These are phyloP conservation scores for Polyommatus icarus DNA, from an alignment of 2,888 invertebrate species.

Conservation along the genomic window DNA sequence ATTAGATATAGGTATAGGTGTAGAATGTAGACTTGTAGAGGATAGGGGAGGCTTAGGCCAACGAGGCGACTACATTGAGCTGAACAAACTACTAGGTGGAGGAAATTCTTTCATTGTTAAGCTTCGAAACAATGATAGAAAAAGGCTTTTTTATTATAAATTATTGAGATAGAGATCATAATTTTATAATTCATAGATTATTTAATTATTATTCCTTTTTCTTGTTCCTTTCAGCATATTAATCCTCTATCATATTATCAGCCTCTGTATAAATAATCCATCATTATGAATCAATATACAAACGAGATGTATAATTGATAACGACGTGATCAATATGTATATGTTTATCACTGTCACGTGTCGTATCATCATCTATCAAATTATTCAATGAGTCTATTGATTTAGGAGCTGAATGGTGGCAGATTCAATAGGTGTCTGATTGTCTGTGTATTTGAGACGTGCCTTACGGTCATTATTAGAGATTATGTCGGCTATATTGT, in stretches of 20 bases:
- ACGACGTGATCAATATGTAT: conserved; percentile 12
- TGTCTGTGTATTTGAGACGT: not conserved
- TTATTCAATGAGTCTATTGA: not conserved
- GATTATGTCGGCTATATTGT: not conserved
- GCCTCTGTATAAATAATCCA: not conserved
- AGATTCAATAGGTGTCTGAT: not conserved
- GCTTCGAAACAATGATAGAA: no score
- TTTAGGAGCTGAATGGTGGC: not conserved
- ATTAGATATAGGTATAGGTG: no score
- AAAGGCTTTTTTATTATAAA: no score
- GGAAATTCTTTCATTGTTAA: no score
- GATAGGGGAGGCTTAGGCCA: no score
- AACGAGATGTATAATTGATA: conserved; percentile 14
- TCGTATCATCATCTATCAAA: not conserved
- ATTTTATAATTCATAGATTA: no score
- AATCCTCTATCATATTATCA: not conserved
- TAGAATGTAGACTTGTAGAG: no score
- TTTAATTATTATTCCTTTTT: not conserved
- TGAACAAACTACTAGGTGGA: no score
- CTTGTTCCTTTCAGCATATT: no score
- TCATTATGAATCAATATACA: not conserved
- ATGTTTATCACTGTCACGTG: conserved; percentile 6
- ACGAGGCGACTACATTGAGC: no score
- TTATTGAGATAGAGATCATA: no score
- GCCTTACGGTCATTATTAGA: not conserved